Conservation (phyloP, 1,140 invertebrate genomes). For the Drosophila pallidifrons region DNA sequence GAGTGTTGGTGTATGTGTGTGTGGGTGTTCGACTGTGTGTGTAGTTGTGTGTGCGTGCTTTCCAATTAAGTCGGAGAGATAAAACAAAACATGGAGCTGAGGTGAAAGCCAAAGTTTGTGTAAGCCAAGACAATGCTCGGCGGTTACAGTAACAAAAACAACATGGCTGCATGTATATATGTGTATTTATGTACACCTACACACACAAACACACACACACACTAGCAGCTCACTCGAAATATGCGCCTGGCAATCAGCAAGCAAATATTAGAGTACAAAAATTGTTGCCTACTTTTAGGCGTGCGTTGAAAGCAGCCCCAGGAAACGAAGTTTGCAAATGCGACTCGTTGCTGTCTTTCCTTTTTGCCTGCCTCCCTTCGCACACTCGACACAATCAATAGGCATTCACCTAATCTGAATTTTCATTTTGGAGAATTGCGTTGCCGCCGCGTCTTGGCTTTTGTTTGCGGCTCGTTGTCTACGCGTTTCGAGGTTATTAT, state of each 20-base stretch:
- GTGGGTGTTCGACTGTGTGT: slow-evolving; percentile 7
- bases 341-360: not conserved
- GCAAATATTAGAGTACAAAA: slow-evolving; percentile 23
- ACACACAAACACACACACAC: slow-evolving; percentile 2
- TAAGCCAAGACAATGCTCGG: slow-evolving; percentile 40
- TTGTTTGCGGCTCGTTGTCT: slow-evolving; percentile 11
- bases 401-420: slow-evolving; percentile 47
- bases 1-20: not conserved
- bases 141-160: slow-evolving; percentile 32
- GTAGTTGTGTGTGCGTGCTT: slow-evolving; percentile 59
- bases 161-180: slow-evolving; percentile 42
- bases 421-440: slow-evolving; percentile 40
- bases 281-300: slow-evolving; percentile 51
- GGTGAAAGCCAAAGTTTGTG: slow-evolving; percentile 58
- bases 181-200: not conserved
- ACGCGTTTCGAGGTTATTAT: slow-evolving; percentile 47
- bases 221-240: not conserved
- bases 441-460: slow-evolving; percentile 12
- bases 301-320: slow-evolving; percentile 16
- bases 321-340: not conserved
- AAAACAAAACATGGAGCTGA: slow-evolving; percentile 64
- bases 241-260: slow-evolving; percentile 13
- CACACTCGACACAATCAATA: slow-evolving; percentile 22
- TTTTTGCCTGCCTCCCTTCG: not conserved
- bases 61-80: slow-evolving; percentile 69